phyloP scores from a whole-genome alignment of 2,797 vertebrate species.

The Chrysocyon brachyurus region DNA sequence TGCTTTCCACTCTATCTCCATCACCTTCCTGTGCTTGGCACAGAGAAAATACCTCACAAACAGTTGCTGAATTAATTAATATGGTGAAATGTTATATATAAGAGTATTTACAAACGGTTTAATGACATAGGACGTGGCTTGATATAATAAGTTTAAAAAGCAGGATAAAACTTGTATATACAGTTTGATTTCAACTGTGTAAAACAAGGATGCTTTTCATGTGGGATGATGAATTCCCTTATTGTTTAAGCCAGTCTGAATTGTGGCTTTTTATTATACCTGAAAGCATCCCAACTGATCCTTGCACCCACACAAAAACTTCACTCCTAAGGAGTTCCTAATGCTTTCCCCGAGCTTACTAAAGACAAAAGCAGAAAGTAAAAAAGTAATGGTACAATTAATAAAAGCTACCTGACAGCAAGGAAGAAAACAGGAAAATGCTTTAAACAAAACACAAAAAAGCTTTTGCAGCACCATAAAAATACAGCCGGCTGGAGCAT shows the following conservation, averaged over 20 bases:
- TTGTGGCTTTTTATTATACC: conserved; percentile 60
- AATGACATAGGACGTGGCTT: conserved; percentile 10
- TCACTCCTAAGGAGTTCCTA: not conserved
- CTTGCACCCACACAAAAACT: conserved; percentile 18
- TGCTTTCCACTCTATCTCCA: not conserved
- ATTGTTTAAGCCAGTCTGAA: conserved; percentile 60
- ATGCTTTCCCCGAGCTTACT: conserved; percentile 32
- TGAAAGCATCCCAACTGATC: conserved; percentile 33
- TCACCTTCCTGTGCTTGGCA: not conserved
- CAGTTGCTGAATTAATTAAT: conserved; percentile 56
- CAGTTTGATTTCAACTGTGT: conserved; percentile 41
- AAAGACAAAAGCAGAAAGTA: conserved; percentile 32
- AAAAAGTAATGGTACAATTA: not conserved
- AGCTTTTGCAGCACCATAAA: not conserved
- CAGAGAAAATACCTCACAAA: not conserved
- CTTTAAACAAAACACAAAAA: conserved; percentile 46
- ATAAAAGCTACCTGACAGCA: conserved; percentile 48
- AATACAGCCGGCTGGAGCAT: not conserved
- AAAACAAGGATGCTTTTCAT: conserved; percentile 55
- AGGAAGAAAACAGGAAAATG: conserved; percentile 45
- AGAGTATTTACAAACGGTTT: conserved; percentile 44
- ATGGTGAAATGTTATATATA: not conserved
- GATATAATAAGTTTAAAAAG: conserved; percentile 39
- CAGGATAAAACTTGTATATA: conserved; percentile 63
- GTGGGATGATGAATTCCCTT: conserved; percentile 61